A percentile compares a stretch with the other conserved stretches of the same genome.
Evolutionary conservation across 2,797 vertebrate genomes (phyloP).

Genomic region (Carduelis carduelis): DNA sequence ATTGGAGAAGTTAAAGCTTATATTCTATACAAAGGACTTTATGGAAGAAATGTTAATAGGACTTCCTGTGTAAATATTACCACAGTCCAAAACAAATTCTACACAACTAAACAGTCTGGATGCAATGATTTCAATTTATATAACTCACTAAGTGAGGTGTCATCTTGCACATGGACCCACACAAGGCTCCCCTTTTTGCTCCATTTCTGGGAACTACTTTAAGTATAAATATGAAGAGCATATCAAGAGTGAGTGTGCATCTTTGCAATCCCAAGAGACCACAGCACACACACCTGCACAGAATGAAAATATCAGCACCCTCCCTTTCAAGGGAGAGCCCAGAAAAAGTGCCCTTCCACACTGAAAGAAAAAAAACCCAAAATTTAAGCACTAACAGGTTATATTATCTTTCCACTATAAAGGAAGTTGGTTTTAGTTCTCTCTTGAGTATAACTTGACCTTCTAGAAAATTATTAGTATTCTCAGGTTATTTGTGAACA

Average conservation of each 20-base stretch:
- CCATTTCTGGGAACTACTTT: neutral
- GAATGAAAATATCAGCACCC: neutral
- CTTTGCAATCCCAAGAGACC: neutral
- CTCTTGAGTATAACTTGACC: neutral
- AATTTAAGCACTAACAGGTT: neutral
- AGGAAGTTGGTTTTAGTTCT: neutral
- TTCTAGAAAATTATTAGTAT: neutral
- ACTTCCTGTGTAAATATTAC: neutral
- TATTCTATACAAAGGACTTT: neutral
- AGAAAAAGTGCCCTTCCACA: neutral
- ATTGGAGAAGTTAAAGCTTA: neutral
- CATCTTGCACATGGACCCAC: neutral
- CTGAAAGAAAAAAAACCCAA: neutral
- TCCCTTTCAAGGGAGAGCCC: neutral
- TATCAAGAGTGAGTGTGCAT: neutral
- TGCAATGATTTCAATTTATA: neutral
- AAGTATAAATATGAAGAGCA: neutral
- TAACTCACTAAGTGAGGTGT: neutral
- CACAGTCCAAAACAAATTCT: neutral
- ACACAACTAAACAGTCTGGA: neutral
- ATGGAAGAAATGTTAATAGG: neutral
- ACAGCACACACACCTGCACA: neutral
- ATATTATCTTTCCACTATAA: neutral
- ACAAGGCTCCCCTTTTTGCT: neutral
- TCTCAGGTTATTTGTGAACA: neutral